Conservation (phyloP, 2,888 invertebrate species). For the Eurytoma californica region DNA sequence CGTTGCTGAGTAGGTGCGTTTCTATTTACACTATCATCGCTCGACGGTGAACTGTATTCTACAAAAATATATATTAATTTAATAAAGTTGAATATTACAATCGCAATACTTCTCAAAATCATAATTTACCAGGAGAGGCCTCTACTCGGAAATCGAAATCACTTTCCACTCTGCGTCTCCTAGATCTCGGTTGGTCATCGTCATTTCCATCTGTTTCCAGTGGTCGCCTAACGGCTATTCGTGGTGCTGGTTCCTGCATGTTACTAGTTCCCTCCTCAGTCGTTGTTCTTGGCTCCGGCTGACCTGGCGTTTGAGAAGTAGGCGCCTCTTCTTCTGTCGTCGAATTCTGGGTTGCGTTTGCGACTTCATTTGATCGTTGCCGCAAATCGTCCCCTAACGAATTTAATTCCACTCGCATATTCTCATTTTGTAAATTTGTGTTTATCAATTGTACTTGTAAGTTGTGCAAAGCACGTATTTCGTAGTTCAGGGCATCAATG, state of each 20-base stretch:
- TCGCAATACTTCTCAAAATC: no score
- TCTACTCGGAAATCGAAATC: slow-evolving; percentile 30
- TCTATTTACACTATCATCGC: slow-evolving; percentile 61
- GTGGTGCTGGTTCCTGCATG: background rate
- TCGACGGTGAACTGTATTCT: slow-evolving; percentile 64
- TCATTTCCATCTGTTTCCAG: slow-evolving; percentile 55
- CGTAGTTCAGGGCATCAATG: slow-evolving; percentile 57
- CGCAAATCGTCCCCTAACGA: slow-evolving; percentile 16
- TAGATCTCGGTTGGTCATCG: slow-evolving; percentile 58
- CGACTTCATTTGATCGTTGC: background rate
- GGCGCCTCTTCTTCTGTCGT: background rate
- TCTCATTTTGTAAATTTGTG: slow-evolving; percentile 58
- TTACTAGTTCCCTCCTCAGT: background rate
- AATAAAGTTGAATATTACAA: background rate
- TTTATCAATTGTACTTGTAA: slow-evolving; percentile 60
- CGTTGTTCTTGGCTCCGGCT: background rate
- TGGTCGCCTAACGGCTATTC: slow-evolving; percentile 31
- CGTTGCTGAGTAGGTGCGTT: slow-evolving; percentile 51
- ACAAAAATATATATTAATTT: slow-evolving; percentile 31
- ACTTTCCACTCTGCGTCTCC: slow-evolving; percentile 56
- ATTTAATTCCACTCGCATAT: slow-evolving; percentile 52
- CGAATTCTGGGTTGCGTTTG: background rate
- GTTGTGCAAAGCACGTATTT: slow-evolving; percentile 60
- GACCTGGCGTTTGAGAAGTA: background rate
- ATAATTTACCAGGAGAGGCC: slow-evolving; percentile 28